Base-by-base conservation (phyloP, 2,797 vertebrate genomes). In the Macropodus opercularis region DNA sequence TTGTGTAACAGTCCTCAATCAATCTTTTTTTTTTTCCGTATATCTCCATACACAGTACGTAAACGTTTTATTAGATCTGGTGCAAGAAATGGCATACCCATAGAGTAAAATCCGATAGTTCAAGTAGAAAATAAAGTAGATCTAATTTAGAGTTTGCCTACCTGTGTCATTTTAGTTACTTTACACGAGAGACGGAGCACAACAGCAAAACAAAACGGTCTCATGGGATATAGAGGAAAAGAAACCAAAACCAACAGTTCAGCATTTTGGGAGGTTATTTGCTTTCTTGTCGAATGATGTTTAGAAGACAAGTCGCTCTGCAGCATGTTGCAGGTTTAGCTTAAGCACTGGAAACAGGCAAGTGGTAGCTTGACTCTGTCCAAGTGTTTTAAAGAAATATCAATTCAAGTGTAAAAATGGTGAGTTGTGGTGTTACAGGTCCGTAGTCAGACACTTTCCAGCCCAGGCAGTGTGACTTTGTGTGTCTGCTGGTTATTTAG, bases 1-100 rank as follows among this genome's bases (percentile, higher is more conserved):
- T 71, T 71, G 44, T 82, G 67, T 79, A 62, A 80, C 73, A 51
- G 50, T 60, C 58, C 46, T 47, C 67, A 47, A 41, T 53, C 40
- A 68, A 11, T 49, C 56, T 22, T 17, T 36, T 54, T 69, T 63
- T 41, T 29, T 21, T n/a, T n/a, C n/a, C n/a, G n/a, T 58, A 57
- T 41, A 34, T 66, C 40, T 62, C 35, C 11, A 31, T 50, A 49
- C 32, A 66, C 60, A 56, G 22, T 59, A 78, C 71, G 61, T 61
- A 26, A 23, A 51, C 22, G 40, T 65, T 53, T 50, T 18, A 48
- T 49, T 72, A 35, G 24, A 29, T 68, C 44, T 61, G 53, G 6
- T 59, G 17, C 17, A 48, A 34, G 46, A 63, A n/a, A 22, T 51
- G 29, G 40, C 53, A 59, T 56, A 65, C 57, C n/a, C 27, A 7